Conservation (phyloP, 2,888 invertebrate species). For the Nezara viridula region DNA sequence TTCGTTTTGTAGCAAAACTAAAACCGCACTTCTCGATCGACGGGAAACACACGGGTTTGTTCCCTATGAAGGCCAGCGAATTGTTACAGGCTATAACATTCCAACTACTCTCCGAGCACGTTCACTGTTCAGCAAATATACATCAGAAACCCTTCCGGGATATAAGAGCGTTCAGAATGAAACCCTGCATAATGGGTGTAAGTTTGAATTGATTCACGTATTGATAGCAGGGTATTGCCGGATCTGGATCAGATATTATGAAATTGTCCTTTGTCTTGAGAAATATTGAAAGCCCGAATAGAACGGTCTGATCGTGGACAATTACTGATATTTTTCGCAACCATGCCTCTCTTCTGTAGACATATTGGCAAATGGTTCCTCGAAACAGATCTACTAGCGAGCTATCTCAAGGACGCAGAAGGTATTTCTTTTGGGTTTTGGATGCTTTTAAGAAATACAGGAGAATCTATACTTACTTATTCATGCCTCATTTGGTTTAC, state of each 20-base stretch:
- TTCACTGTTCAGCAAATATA: neutral
- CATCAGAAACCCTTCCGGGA: neutral
- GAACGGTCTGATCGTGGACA: neutral
- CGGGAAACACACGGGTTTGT: neutral
- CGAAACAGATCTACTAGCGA: neutral
- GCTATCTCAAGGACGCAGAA: too few species aligned
- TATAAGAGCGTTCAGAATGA: neutral
- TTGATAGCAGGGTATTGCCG: neutral
- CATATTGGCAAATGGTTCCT: neutral
- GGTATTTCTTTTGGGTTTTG: neutral
- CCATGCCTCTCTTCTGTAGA: neutral
- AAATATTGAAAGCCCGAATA: neutral
- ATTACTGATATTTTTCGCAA: neutral
- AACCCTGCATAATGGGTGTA: neutral
- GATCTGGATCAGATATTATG: neutral
- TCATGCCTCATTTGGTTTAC: neutral
- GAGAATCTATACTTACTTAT: neutral
- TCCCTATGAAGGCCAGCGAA: neutral
- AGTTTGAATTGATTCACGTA: constrained; percentile 34
- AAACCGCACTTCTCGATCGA: neutral
- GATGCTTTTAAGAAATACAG: neutral
- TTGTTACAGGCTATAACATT: neutral
- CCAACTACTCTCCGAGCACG: neutral
- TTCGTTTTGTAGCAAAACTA: constrained; percentile 38
- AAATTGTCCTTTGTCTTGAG: constrained; percentile 22